phyloP scores from a whole-genome alignment of 2,797 vertebrate genomes.

The Clamator glandarius region DNA sequence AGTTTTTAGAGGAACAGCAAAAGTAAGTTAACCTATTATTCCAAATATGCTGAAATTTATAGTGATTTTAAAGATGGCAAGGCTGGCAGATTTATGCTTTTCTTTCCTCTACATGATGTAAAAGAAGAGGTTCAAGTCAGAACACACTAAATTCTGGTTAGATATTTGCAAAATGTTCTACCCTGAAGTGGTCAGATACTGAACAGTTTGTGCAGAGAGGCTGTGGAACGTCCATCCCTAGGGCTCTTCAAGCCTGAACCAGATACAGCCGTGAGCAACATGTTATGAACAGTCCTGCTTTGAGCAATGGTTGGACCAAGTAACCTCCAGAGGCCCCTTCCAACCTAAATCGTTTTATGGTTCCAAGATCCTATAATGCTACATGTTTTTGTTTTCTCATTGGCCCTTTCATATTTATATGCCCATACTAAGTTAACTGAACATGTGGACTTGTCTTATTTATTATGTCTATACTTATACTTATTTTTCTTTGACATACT shows the following conservation, averaged over 20 bases:
- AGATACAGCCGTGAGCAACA: background rate
- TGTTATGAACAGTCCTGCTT: background rate
- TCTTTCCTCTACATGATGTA: background rate
- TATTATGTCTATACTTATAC: background rate
- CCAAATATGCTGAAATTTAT: background rate
- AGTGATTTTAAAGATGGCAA: background rate
- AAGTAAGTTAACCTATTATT: background rate
- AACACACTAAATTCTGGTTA: background rate
- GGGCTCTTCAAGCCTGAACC: background rate
- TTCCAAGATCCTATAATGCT: background rate
- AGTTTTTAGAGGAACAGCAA: background rate
- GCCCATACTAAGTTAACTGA: background rate
- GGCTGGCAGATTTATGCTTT: background rate
- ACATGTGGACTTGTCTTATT: accelerated
- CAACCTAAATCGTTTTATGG: background rate
- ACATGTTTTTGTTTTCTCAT: background rate
- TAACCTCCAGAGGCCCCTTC: background rate
- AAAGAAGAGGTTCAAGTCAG: background rate
- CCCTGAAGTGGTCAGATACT: background rate
- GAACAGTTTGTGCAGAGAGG: background rate
- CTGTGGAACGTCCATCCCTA: background rate
- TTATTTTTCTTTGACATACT: background rate
- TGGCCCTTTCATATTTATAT: background rate
- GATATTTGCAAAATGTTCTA: background rate
- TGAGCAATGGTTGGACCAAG: background rate